Evolutionary conservation across 1,140 invertebrate species (phyloP).

Genomic region (Rhopalosiphum padi): DNA sequence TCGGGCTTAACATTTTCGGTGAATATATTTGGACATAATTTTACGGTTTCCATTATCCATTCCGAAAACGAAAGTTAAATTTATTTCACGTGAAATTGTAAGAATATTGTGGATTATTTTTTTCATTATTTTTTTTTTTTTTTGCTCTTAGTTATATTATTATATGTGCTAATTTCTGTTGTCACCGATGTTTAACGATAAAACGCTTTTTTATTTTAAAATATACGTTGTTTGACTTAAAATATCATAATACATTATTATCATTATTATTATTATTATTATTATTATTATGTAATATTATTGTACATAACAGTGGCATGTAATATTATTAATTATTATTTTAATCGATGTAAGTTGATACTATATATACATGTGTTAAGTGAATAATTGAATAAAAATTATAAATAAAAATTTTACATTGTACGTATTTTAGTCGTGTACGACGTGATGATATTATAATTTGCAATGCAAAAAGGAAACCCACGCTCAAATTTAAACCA

Average conservation of each 20-base stretch:
- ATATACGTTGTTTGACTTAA: constrained; percentile 10
- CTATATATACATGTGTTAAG: constrained; percentile 12
- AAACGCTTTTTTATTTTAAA: constrained; percentile 29
- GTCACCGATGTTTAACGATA: background rate
- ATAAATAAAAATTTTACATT: background rate
- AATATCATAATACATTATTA: constrained; percentile 18
- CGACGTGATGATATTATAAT: background rate
- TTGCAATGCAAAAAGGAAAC: background rate
- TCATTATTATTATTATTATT: background rate
- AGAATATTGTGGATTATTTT: background rate
- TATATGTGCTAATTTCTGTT: background rate
- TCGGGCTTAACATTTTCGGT: background rate
- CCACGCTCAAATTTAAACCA: background rate
- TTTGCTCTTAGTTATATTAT: background rate
- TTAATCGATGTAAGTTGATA: constrained; percentile 25
- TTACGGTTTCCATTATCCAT: background rate
- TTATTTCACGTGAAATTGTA: background rate
- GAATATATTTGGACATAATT: background rate
- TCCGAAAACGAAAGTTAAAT: background rate
- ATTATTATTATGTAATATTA: constrained; percentile 23
- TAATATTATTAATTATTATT: constrained; percentile 24
- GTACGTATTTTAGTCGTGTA: background rate
- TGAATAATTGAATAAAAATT: constrained; percentile 16
- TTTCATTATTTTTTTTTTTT: background rate
- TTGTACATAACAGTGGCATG: constrained; percentile 20